Base-by-base conservation (phyloP, 1,140 invertebrate genomes). In the Oryzaephilus surinamensis region DNA sequence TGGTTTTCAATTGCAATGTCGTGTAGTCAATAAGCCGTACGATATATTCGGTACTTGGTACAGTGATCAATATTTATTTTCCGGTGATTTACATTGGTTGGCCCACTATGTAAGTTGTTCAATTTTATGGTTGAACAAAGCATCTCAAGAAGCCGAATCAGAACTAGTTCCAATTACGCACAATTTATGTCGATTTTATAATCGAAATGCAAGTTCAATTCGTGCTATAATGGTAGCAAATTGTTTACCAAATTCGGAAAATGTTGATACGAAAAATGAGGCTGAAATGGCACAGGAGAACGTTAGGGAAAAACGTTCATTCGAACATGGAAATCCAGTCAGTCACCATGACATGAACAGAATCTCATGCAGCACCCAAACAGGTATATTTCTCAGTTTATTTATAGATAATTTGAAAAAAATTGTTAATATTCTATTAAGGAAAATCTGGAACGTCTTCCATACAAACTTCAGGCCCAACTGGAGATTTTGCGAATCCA, bases 1-100 rank as follows among this genome's bases (percentile, higher is more conserved):
- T 59, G 70, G 71, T 11, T 87, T 86, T 54, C 62, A 77, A 50
- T 65, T 90, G 7, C 81, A 87, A 53, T 88, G 85, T 52, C 67
- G 85, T 35, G 79, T 90, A 4, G 70, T 77, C 14, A 91, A 89
- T 65, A 86, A 88, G 45, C 88, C 88, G 0, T 90, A 88, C 54
- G 86, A 91, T 62, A 82, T 90, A 47, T 90, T 90, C 66, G 87
- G 87, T 11, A 82, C 84, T 23, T 92, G 87, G 87, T 90, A 85
- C 52, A 86, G 81, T 55, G 84, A 90, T 52, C 73, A 74, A 46
- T 81, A 87, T 62, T 64, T 91, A 4, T 57, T 92, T 27, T 89
- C 85, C 13, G 86, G 87, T 27, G 78, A 85, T 54, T 63, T 89
- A 2, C 73, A 79, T 52, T 88, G 84, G 81, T 62, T 88, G 17